Percentiles rank a stretch among this genome's conserved stretches.
phyloP scores from a whole-genome alignment of 2,113 vertebrate genomes.

The Saguinus midas region DNA sequence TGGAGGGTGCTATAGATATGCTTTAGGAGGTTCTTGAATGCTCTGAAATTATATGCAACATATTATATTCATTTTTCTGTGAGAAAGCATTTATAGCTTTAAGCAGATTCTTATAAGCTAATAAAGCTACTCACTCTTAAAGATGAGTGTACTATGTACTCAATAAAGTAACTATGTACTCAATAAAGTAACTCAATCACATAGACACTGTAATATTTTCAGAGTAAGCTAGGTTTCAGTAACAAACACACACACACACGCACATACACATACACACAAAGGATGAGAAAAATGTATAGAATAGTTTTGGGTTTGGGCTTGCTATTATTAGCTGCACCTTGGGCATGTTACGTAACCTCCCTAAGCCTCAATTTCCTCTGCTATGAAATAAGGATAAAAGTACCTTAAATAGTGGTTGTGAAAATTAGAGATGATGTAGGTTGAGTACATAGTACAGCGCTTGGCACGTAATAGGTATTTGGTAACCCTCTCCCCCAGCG shows the following conservation, averaged over 20 bases:
- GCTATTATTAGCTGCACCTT: neutral
- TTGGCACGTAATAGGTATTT: neutral
- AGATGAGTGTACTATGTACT: neutral
- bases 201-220: neutral
- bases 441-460: neutral
- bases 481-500: neutral
- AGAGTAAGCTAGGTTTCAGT: neutral
- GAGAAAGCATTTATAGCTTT: slow-evolving; percentile 14
- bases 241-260: neutral
- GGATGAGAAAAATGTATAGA: neutral
- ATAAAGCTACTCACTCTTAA: neutral
- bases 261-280: neutral
- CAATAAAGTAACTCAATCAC: too few species aligned
- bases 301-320: neutral
- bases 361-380: slow-evolving; percentile 18
- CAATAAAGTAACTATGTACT: too few species aligned
- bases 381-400: neutral
- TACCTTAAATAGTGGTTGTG: neutral
- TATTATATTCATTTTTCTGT: slow-evolving; percentile 3
- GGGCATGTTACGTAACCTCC: neutral
- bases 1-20: neutral
- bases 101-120: neutral
- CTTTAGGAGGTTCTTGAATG: slow-evolving; percentile 21
- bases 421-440: neutral
- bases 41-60: neutral